A percentile compares a stretch with the other conserved stretches of the same genome.
Conservation (phyloP, 2,888 invertebrate genomes). For the Drosophila yooni region DNA sequence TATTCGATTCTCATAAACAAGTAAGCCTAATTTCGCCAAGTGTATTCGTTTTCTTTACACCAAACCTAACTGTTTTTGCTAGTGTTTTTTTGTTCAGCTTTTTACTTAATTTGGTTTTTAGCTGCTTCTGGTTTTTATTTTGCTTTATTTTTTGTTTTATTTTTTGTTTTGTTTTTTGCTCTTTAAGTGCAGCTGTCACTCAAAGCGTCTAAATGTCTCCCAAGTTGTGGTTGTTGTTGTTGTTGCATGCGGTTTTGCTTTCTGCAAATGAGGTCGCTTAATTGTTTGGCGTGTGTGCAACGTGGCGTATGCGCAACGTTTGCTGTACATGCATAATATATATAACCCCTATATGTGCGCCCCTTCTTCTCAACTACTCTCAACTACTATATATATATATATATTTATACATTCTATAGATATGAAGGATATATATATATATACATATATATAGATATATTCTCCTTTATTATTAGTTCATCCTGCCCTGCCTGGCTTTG, state of each 20-base stretch:
- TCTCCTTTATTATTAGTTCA: conserved; percentile 56
- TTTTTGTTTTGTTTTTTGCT: conserved; percentile 48
- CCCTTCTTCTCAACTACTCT: conserved; percentile 3
- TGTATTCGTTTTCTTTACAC: conserved; percentile 10
- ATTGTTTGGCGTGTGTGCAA: conserved; percentile 61
- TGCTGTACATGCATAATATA: conserved; percentile 7
- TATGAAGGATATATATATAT: background rate
- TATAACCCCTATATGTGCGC: conserved; percentile 33
- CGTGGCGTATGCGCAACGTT: conserved; percentile 63
- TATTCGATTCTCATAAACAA: background rate
- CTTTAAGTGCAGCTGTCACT: conserved; percentile 80
- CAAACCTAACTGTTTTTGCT: conserved; percentile 19
- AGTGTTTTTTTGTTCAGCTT: conserved; percentile 3
- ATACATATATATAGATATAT: background rate
- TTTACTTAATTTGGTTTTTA: conserved; percentile 6
- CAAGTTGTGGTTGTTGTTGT: conserved; percentile 52
- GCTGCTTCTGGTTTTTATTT: conserved; percentile 1
- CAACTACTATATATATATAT: background rate
- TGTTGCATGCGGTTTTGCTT: conserved; percentile 45
- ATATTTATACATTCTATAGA: background rate
- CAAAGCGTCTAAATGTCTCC: conserved; percentile 77
- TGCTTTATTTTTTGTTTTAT: conserved; percentile 19
- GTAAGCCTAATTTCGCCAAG: background rate
- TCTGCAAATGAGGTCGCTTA: conserved; percentile 76
- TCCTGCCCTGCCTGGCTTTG: conserved; percentile 43